A percentile compares a stretch with the other conserved stretches of the same genome.
These are phyloP conservation scores for Babyrousa celebensis DNA, from an alignment of 2,797 vertebrate genomes.

Conservation along the genomic window DNA sequence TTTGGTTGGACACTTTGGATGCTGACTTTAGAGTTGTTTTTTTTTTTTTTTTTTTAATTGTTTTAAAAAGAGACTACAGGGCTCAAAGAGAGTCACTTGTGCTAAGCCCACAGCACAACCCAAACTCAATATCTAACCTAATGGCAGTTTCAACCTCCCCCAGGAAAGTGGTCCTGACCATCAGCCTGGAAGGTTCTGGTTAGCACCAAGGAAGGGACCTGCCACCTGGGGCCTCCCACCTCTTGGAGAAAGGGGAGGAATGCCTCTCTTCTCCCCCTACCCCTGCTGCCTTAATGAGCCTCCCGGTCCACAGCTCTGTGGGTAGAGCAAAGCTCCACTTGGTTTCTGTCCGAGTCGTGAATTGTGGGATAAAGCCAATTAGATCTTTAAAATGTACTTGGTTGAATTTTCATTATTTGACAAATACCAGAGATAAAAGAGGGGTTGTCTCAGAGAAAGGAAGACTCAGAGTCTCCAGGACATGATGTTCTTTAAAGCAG, in stretches of 20 bases:
- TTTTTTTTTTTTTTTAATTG: too few relatives aligned
- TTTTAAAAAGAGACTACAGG: too few relatives aligned
- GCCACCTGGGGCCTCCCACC: neutral
- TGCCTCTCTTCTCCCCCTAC: neutral
- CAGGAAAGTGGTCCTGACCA: neutral
- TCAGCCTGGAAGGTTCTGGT: neutral
- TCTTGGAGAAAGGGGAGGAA: neutral
- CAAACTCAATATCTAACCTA: too few relatives aligned
- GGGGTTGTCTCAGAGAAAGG: neutral
- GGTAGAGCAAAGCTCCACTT: too few relatives aligned
- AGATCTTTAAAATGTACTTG: neutral
- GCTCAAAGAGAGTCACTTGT: too few relatives aligned
- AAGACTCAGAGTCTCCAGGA: constrained; percentile 44
- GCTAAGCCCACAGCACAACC: too few relatives aligned
- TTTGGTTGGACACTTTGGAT: neutral
- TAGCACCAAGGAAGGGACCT: neutral
- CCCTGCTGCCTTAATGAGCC: neutral
- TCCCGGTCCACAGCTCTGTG: neutral
- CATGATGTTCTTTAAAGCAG: constrained; percentile 12
- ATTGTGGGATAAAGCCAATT: neutral
- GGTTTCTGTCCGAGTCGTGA: neutral
- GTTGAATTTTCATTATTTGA: neutral
- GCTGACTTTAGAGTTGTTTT: neutral
- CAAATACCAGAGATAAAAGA: constrained; percentile 13
- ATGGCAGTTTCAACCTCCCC: too few relatives aligned